Conservation (phyloP, 2,797 vertebrate genomes). For the Cossypha dichroa region DNA sequence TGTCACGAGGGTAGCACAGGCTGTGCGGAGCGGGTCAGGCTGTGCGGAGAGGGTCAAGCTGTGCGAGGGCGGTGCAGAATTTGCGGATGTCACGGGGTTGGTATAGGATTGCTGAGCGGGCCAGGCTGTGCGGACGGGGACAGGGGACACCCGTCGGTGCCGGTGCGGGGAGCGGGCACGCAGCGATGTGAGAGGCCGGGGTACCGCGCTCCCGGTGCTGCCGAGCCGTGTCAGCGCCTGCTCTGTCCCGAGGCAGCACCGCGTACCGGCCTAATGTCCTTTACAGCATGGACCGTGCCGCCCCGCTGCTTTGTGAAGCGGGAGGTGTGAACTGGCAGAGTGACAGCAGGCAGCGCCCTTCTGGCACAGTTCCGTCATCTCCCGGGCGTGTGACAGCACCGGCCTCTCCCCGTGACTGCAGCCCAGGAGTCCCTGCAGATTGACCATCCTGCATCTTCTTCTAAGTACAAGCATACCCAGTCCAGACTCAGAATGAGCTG, state of each 20-base stretch:
- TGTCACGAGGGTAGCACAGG: no score
- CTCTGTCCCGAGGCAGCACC: background rate
- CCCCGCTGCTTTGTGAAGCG: background rate
- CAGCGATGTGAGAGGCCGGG: background rate
- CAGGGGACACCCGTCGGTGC: background rate
- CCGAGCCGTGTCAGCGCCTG: background rate
- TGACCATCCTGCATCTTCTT: background rate
- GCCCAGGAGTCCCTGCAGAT: fast-evolving
- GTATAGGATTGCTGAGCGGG: no score
- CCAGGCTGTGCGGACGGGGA: background rate
- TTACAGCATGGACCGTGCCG: fast-evolving
- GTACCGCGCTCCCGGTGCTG: background rate
- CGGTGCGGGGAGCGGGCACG: background rate
- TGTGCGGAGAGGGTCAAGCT: no score
- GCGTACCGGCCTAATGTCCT: fast-evolving
- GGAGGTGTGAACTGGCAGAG: fast-evolving
- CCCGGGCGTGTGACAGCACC: fast-evolving
- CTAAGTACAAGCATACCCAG: fast-evolving
- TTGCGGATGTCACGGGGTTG: no score
- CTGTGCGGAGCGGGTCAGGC: no score
- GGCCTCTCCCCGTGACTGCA: fast-evolving
- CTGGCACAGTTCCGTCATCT: background rate
- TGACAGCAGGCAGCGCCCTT: fast-evolving
- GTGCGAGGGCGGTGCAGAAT: no score
- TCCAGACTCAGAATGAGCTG: background rate